phyloP scores from a whole-genome alignment of 2,888 invertebrate species.

The Clusia tigrina region DNA sequence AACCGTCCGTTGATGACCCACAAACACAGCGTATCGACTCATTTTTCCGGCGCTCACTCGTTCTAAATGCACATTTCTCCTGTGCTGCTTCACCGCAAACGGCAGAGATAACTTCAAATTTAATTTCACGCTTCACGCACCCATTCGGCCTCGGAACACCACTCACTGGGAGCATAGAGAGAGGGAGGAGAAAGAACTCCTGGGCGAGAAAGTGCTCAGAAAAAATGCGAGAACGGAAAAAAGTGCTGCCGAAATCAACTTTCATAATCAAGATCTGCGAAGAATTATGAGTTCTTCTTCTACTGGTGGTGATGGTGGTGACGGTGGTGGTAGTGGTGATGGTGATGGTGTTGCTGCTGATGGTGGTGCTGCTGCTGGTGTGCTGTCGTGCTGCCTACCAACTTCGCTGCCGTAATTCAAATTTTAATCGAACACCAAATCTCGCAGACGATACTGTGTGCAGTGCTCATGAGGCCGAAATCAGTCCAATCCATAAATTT shows the following conservation, averaged over 20 bases:
- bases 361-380: too few species aligned
- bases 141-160: constrained; percentile 39
- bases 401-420: too few species aligned
- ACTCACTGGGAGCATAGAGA: background rate
- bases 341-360: too few species aligned
- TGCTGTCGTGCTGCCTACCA: too few species aligned
- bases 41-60: background rate
- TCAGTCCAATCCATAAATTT: too few species aligned
- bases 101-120: constrained; percentile 45
- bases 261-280: background rate
- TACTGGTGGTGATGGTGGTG: constrained; percentile 34
- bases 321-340: too few species aligned
- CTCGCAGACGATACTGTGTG: too few species aligned
- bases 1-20: too few species aligned
- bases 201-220: constrained; percentile 6
- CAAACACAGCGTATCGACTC: too few species aligned
- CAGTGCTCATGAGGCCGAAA: too few species aligned
- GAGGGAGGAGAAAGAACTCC: background rate
- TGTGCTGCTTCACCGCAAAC: constrained; percentile 25
- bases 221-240: constrained; percentile 21
- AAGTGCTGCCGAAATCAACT: constrained; percentile 20
- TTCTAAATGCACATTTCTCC: background rate
- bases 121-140: constrained; percentile 56
- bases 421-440: too few species aligned
- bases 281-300: constrained; percentile 30